Conservation (phyloP, 2,113 vertebrate species). For the Microtus montanus region DNA sequence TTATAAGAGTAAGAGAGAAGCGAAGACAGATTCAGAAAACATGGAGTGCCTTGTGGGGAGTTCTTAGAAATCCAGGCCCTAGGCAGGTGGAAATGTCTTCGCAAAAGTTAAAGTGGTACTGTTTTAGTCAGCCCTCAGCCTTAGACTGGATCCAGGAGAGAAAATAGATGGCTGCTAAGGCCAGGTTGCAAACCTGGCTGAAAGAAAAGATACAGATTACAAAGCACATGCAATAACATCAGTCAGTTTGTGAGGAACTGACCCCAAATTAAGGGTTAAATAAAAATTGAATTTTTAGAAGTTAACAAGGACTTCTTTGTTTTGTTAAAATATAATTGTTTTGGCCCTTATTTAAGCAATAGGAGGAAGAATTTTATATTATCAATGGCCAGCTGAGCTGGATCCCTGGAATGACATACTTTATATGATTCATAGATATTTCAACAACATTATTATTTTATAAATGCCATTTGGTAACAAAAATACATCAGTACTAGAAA, state of each 20-base stretch:
- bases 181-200: not conserved
- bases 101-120: not conserved
- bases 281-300: conserved; percentile 39
- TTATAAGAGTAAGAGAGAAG: not conserved
- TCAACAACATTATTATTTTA: conserved; percentile 88
- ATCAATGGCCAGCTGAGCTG: conserved; percentile 78
- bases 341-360: conserved; percentile 79
- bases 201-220: not conserved
- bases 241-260: not conserved
- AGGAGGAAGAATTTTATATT: conserved; percentile 70
- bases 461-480: conserved; percentile 86
- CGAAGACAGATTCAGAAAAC: not conserved
- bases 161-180: not conserved
- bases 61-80: conserved; percentile 1
- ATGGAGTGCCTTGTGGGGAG: not conserved
- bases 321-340: conserved; percentile 54
- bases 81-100: not conserved
- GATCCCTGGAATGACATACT: conserved; percentile 82
- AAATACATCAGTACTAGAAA: conserved; percentile 83
- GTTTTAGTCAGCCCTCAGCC: not conserved
- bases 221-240: not conserved
- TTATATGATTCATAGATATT: conserved; percentile 86
- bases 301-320: conserved; percentile 54
- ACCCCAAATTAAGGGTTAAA: conserved; percentile 29
- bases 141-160: not conserved